Base-by-base conservation (phyloP, 1,140 invertebrate species). In the Apis florea region DNA sequence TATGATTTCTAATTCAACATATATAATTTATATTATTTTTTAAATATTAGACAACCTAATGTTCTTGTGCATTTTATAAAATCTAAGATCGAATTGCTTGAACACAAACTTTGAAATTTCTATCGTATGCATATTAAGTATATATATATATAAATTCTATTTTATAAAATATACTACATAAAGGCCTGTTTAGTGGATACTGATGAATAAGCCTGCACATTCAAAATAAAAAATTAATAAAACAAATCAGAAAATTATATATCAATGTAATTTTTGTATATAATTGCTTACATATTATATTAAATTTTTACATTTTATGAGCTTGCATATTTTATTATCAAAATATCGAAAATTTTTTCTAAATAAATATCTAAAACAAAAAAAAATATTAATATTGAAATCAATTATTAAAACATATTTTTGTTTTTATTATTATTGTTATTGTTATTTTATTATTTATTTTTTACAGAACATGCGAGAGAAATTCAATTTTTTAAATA, bases 1-100 rank as follows among this genome's bases (percentile, higher is more conserved):
- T 87, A 77, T 75, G 40, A 76, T 73, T 77, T 59, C 58, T 79
- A 63, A 67, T 77, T 51, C 66, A 72, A 83, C 79, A 77, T 61
- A 87, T 86, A 86, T 80, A 73, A 80, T 82, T 83, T 84, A 84
- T 88, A 83, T 84, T 69, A 82, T 79, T 51, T 70, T 88, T 89
- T 82, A 82, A 75, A 67, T 83, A 87, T 79, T 72, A 78, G 82
- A 85, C 84, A 90, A 79, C 84, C 88, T 83, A 85, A 69, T 83
- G 85, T 87, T 90, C 75, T 84, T 87, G 70, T 83, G 84, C 58
- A 54, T 83, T 86, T 87, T 89, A 89, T 90, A 91, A 91, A 91
- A 89, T 90, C 78, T 88, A 91, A 90, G 70, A 86, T 87, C 73
- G 69, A 81, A 87, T 87, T 64, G 63, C 76, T 78, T 71, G 78